phyloP scores from a whole-genome alignment of 2,113 vertebrate species.

The Dunckerocampus dactyliophorus region DNA sequence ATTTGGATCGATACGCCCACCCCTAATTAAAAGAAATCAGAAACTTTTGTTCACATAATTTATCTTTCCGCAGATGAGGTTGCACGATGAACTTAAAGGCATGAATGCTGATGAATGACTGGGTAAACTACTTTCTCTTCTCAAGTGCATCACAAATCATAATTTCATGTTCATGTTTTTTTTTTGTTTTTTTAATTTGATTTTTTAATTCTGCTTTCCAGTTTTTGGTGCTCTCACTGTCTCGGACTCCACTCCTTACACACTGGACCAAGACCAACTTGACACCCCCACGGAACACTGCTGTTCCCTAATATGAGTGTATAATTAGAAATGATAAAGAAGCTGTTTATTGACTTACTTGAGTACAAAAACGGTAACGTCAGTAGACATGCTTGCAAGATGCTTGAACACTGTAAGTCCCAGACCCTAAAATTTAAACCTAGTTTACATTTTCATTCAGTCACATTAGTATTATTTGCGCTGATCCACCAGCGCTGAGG shows the following conservation, averaged over 20 bases:
- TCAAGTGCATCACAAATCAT: background rate
- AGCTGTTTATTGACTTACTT: constrained; percentile 31
- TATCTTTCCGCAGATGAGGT: constrained; percentile 79
- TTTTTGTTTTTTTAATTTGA: background rate
- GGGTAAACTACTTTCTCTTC: constrained; percentile 31
- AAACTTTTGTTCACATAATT: background rate
- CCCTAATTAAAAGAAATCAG: background rate
- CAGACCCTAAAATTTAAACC: constrained; percentile 4
- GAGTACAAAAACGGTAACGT: constrained; percentile 4
- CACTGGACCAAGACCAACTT: constrained; percentile 13
- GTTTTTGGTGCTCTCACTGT: background rate
- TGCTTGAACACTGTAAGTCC: constrained; percentile 2
- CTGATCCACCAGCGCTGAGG: constrained; percentile 10
- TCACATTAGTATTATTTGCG: constrained; percentile 1
- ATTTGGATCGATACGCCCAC: too few relatives aligned
- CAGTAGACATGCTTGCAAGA: constrained; percentile 6
- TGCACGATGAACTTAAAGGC: constrained; percentile 85
- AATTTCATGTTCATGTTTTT: background rate
- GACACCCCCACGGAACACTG: constrained; percentile 4
- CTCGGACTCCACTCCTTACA: background rate
- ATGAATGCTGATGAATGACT: constrained; percentile 77
- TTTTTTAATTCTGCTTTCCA: background rate
- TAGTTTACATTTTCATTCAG: too few relatives aligned
- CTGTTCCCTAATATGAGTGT: constrained; percentile 45
- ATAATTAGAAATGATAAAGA: constrained; percentile 19